Percentiles rank a stretch among this genome's conserved stretches.
Evolutionary conservation across 2,797 vertebrate genomes (phyloP).

Genomic region (Luscinia luscinia): DNA sequence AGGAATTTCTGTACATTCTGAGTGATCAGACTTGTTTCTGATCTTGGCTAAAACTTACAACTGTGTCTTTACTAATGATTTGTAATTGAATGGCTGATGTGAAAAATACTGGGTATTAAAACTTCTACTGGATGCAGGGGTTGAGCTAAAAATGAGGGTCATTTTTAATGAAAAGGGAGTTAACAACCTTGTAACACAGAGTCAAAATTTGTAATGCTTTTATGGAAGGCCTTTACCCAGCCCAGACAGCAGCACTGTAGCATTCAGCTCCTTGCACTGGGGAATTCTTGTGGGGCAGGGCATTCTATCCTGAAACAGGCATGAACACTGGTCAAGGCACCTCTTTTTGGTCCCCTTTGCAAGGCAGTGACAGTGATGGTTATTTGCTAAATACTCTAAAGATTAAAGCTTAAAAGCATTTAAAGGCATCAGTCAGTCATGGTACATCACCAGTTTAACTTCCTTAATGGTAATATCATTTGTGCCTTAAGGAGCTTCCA

Average conservation of each 20-base stretch:
- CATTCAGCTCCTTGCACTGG: not conserved
- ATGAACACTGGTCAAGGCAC: not conserved
- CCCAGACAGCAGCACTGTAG: too few species aligned
- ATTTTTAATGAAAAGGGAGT: not conserved
- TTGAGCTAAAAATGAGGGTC: not conserved
- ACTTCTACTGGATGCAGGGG: not conserved
- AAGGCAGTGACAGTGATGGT: not conserved
- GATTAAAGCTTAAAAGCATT: not conserved
- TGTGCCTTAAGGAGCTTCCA: not conserved
- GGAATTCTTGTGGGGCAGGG: not conserved
- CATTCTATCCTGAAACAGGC: not conserved
- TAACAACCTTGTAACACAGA: accelerated
- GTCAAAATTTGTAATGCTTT: not conserved
- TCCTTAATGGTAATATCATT: not conserved
- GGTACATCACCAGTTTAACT: not conserved
- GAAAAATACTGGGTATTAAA: not conserved
- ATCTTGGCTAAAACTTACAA: not conserved
- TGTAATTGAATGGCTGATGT: not conserved
- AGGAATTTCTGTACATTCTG: not conserved
- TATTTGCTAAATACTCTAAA: not conserved
- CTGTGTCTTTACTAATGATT: not conserved
- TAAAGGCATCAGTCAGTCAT: not conserved
- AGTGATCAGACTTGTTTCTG: not conserved
- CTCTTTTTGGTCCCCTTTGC: not conserved
- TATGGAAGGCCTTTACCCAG: not conserved